phyloP scores from a whole-genome alignment of 2,113 vertebrate genomes.

The Eretmochelys imbricata region DNA sequence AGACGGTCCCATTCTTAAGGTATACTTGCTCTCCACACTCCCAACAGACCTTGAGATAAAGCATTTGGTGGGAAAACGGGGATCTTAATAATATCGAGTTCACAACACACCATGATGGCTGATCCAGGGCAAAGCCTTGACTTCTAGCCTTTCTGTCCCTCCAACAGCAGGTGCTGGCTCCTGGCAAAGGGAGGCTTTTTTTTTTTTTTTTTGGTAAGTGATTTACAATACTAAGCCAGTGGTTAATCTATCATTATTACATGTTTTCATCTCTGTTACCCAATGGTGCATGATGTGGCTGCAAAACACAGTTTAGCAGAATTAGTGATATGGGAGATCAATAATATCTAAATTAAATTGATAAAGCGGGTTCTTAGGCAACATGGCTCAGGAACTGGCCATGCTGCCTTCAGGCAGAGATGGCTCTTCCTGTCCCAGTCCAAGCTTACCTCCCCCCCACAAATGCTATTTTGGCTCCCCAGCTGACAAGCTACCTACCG shows the following conservation, averaged over 20 bases:
- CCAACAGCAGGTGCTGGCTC: not conserved
- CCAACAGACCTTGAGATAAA: fast-evolving
- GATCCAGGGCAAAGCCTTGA: not conserved
- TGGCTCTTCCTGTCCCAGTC: not conserved
- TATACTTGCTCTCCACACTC: not conserved
- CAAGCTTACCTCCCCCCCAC: fast-evolving
- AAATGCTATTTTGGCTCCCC: not conserved
- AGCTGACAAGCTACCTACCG: not conserved
- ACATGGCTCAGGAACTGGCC: not conserved
- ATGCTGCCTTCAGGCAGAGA: not conserved
- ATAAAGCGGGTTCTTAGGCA: not conserved
- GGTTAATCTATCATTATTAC: not conserved
- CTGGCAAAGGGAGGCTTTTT: not conserved
- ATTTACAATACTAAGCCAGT: not conserved
- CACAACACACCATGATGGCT: fast-evolving
- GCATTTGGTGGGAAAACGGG: not conserved
- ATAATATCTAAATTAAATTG: not conserved
- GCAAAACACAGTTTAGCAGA: not conserved
- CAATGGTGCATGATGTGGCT: not conserved
- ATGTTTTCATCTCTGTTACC: not conserved
- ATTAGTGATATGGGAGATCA: not conserved
- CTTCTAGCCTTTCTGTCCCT: not conserved
- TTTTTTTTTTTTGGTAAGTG: not conserved
- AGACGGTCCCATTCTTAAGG: not conserved
- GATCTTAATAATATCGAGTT: not conserved